Base-by-base conservation (phyloP, 2,113 vertebrate genomes). In the Hydropotes inermis region DNA sequence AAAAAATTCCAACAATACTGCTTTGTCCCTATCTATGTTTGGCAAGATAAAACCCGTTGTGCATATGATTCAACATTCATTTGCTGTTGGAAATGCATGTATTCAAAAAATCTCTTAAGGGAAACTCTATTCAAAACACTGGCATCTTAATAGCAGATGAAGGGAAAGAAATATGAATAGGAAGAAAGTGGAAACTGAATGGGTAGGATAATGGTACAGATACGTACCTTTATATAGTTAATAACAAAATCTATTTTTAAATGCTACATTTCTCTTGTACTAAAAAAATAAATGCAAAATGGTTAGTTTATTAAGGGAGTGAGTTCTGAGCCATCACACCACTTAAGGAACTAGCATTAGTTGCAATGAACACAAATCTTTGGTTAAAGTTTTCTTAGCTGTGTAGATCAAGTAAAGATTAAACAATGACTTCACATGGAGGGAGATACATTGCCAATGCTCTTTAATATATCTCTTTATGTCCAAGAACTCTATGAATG, bases 401-500 rank as follows among this genome's bases (percentile, higher is more conserved):
- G 7, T 61, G 19, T 58, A 91, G 36, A 12, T 60, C 52, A 21
- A 45, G 47, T n/a, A 23, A 0, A 94, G 36, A 57, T 61, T 61
- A 98, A 93, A 33, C 23, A 50, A 21, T 45, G 79, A 92, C 60
- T 82, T 94, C 43, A 47, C 86, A 25, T 19, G 90, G 55, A 92
- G 87, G 91, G 33, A 85, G 92, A 87, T 10, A 84, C 11, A 7
- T 52, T 89, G 33, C 28, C 89, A 92, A 10, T 57, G 79, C 33
- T 50, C 33, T 95, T 83, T 87, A 57, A n/a, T 0, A 0, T 96
- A 92, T 45, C 3, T 82, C 47, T 97, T 87, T 92, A 1, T 47
- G 61, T 83, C 64, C 30, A 23, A 76, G 78, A 93, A 96, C 85
- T 96, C 39, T 92, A 61, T 96, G 74, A 70, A 96, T 97, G 97